phyloP scores from a whole-genome alignment of 1,140 invertebrate species.

The Drosophila oshimai region DNA sequence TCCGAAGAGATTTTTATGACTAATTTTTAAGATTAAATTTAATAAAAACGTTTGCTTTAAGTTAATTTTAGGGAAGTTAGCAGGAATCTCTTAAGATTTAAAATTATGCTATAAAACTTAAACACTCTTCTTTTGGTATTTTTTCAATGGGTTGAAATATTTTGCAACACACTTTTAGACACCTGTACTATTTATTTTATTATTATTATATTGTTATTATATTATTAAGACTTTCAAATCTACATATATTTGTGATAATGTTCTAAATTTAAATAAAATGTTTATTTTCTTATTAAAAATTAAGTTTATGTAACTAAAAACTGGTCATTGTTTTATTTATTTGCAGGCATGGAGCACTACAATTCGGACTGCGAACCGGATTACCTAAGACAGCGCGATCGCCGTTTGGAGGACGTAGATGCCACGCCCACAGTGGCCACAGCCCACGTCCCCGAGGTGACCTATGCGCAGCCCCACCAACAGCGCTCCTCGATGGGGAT shows the following conservation, averaged over 20 bases:
- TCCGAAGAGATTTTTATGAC: too few relatives aligned
- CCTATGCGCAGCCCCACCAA: slow-evolving; percentile 67
- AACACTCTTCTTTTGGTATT: too few relatives aligned
- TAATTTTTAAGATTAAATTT: too few relatives aligned
- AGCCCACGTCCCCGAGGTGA: slow-evolving; percentile 39
- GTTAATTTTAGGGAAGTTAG: too few relatives aligned
- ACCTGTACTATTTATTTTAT: background rate
- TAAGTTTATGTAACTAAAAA: too few relatives aligned
- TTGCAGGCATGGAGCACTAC: slow-evolving; percentile 85
- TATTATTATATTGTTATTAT: background rate
- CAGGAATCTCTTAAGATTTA: too few relatives aligned
- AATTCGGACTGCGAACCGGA: slow-evolving; percentile 84
- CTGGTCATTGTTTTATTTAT: background rate
- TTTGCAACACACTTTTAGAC: background rate
- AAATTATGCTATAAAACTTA: too few relatives aligned
- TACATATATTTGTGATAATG: too few relatives aligned
- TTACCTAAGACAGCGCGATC: slow-evolving; percentile 83
- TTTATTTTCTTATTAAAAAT: background rate
- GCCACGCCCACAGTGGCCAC: slow-evolving; percentile 23
- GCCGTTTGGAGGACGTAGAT: slow-evolving; percentile 71
- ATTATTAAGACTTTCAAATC: too few relatives aligned
- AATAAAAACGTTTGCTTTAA: too few relatives aligned
- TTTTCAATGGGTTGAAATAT: too few relatives aligned
- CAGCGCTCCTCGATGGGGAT: slow-evolving; percentile 83
- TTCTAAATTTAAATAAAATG: too few relatives aligned